These are phyloP conservation scores for Coelogynopora nodosa DNA, from an alignment of 2,888 invertebrate species.

Conservation along the genomic window DNA sequence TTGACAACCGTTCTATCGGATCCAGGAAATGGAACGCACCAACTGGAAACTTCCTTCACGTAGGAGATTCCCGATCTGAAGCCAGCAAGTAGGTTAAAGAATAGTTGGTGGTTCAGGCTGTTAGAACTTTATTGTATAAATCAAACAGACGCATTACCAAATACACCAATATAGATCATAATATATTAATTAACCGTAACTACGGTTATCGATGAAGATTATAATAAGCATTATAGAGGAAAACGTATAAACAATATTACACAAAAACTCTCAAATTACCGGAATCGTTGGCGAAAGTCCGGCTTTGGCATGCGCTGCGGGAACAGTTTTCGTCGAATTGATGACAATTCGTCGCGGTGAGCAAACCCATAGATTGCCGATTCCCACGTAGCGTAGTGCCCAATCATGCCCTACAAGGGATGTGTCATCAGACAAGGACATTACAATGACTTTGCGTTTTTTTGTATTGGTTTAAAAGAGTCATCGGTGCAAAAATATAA, in stretches of 20 bases:
- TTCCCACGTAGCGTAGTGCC: slow-evolving; percentile 84
- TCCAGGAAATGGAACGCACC: slow-evolving; percentile 77
- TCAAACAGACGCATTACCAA: no score
- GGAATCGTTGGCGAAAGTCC: slow-evolving; percentile 48
- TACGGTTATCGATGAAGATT: no score
- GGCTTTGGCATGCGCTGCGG: slow-evolving; percentile 63
- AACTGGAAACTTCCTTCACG: slow-evolving; percentile 62
- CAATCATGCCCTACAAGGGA: slow-evolving; percentile 51
- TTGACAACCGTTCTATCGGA: slow-evolving; percentile 77
- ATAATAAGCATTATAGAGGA: no score
- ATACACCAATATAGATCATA: no score
- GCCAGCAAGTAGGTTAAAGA: no score
- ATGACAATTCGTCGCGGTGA: slow-evolving; percentile 67
- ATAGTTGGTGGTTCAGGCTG: no score
- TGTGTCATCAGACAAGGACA: no score
- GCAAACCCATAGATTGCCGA: slow-evolving; percentile 77
- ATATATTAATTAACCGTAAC: no score
- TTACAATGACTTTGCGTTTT: no score
- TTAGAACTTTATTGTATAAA: no score
- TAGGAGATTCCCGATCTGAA: slow-evolving; percentile 55
- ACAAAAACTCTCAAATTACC: not conserved
- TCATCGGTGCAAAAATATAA: no score
- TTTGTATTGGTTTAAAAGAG: no score
- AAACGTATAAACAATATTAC: not conserved
- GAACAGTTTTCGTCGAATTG: slow-evolving; percentile 70